Base-by-base conservation (phyloP, 2,888 invertebrate species). In the Alloscopus bannaensis region DNA sequence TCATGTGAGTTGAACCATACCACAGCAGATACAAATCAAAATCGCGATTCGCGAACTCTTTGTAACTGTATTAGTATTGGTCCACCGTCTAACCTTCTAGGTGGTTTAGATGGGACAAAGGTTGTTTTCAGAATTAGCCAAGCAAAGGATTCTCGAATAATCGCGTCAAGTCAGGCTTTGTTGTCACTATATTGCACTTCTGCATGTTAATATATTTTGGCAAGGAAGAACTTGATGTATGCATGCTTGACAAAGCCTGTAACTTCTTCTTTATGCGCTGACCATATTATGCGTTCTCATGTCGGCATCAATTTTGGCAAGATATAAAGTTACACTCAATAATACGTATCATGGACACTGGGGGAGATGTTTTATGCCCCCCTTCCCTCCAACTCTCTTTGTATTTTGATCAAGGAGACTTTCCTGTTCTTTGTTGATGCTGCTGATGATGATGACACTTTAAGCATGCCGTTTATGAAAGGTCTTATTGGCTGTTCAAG, bases 381-480 rank as follows among this genome's bases (percentile, higher is more conserved):
- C 28, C n/a, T 22, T 2, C 55, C 8, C 28, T 24, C 20, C 24
- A 2, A 26, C 24, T 52, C 13, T 8, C 22, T 52, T 24, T 3
- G 26, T 55, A n/a, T 6, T 36, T 52, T 52, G 20, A 36, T 24
- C 52, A 52, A 4, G 52, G 55, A n/a, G 11, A 3, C n/a, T 52
- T 22, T 52, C 24, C 24, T 47, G 22, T 52, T 52, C 6, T 20
- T 22, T 52, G n/a, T n/a, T n/a, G 29, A 29, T 59, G n/a, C n/a
- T n/a, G 29, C 18, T 59, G 59, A 59, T 59, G 59, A 24, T 13
- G 29, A 65, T 26, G 64, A 45, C 50, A 31, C 29, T 29, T 65
- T 65, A 28, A 65, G 45, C 65, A 65, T 65, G 47, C 65, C 65
- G 50, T 65, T 64, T 65, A 65, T 65, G 65, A 65, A 65, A 65